A percentile compares a stretch with the other conserved stretches of the same genome.
Conservation (phyloP, 2,113 vertebrate species). For the Brachypodius melanocephalos region DNA sequence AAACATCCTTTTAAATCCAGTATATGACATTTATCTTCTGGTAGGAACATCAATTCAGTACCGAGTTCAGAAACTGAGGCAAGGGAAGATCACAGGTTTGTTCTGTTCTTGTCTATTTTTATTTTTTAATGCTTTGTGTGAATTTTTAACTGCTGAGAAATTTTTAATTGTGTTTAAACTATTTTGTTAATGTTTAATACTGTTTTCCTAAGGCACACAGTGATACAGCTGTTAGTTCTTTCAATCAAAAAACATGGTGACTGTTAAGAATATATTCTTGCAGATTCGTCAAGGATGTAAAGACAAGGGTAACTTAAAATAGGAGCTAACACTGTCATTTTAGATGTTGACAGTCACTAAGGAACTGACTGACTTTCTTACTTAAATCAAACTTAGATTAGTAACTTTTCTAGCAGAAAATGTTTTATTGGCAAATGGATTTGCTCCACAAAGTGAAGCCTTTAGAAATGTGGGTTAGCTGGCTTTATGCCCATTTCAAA, state of each 20-base stretch:
- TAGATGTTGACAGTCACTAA: background rate
- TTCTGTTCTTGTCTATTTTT: background rate
- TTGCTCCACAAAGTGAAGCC: background rate
- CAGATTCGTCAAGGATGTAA: background rate
- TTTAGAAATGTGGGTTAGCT: background rate
- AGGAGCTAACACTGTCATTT: background rate
- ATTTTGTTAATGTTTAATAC: background rate
- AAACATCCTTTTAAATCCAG: slow-evolving; percentile 92
- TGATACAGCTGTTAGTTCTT: background rate
- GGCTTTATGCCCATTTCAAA: background rate
- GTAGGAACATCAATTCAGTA: slow-evolving; percentile 88
- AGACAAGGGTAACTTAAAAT: background rate
- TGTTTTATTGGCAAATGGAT: background rate
- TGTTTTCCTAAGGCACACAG: background rate
- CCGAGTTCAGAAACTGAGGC: slow-evolving; percentile 91
- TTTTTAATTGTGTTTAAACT: background rate
- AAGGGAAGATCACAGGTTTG: slow-evolving; percentile 91
- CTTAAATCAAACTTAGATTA: background rate
- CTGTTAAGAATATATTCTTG: background rate
- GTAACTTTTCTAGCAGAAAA: background rate
- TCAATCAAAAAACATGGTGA: background rate
- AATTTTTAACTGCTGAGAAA: background rate
- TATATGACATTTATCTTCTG: slow-evolving; percentile 87
- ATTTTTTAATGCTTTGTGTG: background rate
- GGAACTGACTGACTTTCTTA: background rate